A percentile compares a stretch with the other conserved stretches of the same genome.
These are phyloP conservation scores for Hymenochirus boettgeri DNA, from an alignment of 2,113 vertebrate species.

Conservation along the genomic window DNA sequence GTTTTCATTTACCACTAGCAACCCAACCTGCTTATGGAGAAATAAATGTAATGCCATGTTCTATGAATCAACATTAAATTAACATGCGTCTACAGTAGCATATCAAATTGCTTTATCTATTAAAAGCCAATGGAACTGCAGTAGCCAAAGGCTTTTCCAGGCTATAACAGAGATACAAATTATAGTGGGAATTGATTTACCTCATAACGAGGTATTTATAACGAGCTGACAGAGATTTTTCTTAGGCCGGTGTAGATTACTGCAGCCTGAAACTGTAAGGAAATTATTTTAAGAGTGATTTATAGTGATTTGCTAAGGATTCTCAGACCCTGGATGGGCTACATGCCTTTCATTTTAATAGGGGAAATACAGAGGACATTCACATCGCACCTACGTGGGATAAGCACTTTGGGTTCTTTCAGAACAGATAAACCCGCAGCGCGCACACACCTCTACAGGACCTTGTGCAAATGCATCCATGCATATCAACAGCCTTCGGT, in stretches of 20 bases:
- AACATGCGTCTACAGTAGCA: slow-evolving; percentile 15
- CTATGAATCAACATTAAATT: slow-evolving; percentile 22
- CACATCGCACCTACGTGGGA: no score
- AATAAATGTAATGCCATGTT: slow-evolving; percentile 12
- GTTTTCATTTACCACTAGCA: neutral
- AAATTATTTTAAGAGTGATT: neutral
- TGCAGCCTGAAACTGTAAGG: neutral
- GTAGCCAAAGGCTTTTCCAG: slow-evolving; percentile 7
- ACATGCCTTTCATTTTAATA: neutral
- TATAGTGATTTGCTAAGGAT: neutral
- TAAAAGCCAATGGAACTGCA: slow-evolving; percentile 5
- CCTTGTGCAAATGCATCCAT: no score
- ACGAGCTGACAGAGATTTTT: neutral
- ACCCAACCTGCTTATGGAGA: neutral
- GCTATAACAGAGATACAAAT: slow-evolving; percentile 4
- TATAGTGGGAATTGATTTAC: slow-evolving; percentile 19
- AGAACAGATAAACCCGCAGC: no score
- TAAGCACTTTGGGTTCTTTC: no score
- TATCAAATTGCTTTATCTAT: slow-evolving; percentile 1
- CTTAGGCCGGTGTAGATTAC: neutral
- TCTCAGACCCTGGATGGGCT: neutral
- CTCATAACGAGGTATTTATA: slow-evolving; percentile 24
- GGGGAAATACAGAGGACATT: neutral
- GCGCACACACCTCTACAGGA: no score
- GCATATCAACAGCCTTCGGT: no score